A percentile compares a stretch with the other conserved stretches of the same genome.
phyloP scores from a whole-genome alignment of 2,797 vertebrate genomes.

The Liparis tanakae region DNA sequence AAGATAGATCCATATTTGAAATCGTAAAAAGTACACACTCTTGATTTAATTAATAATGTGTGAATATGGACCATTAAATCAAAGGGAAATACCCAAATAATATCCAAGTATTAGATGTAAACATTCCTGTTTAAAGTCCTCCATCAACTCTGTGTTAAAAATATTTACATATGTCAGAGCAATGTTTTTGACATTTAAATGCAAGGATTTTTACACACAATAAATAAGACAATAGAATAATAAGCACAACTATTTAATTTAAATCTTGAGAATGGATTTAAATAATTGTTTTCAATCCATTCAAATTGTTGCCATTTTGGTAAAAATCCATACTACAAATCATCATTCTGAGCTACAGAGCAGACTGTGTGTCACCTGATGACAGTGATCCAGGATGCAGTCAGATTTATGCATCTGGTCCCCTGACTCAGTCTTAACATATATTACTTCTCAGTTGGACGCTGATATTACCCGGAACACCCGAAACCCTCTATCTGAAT shows the following conservation, averaged over 20 bases:
- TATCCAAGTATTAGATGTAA: neutral
- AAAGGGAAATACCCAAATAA: neutral
- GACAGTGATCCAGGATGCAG: conserved; percentile 47
- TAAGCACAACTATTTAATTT: neutral
- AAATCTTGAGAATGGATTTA: neutral
- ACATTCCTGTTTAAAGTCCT: neutral
- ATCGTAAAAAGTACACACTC: neutral
- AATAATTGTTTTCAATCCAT: neutral
- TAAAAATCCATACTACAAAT: neutral
- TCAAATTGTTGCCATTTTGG: neutral
- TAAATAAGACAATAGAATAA: neutral
- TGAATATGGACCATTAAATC: neutral
- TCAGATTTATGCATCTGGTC: conserved; percentile 47
- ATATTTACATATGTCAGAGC: neutral
- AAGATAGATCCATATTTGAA: neutral
- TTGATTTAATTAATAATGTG: neutral
- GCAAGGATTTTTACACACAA: neutral
- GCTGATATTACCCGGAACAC: neutral
- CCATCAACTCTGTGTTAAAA: neutral
- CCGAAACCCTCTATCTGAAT: conserved; percentile 41
- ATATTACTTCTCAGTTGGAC: conserved; percentile 6
- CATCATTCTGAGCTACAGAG: neutral
- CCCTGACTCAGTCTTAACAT: conserved; percentile 18
- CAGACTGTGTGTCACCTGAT: conserved; percentile 24
- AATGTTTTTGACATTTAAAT: neutral